Conservation (phyloP, 2,113 vertebrate genomes). For the Ursus arctos region DNA sequence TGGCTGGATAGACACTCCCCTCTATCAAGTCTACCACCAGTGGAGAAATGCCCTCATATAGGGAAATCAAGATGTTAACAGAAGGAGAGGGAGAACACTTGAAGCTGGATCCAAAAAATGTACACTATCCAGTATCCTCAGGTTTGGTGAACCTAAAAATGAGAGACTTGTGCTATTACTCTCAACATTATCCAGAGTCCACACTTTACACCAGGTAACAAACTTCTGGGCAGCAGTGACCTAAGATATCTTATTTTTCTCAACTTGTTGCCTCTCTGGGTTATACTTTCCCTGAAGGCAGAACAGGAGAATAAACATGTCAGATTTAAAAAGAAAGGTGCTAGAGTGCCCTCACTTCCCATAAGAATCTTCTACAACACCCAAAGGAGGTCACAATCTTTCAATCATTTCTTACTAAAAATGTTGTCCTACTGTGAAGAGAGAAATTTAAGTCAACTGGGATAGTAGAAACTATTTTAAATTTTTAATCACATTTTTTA, state of each 20-base stretch:
- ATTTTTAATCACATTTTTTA: not conserved
- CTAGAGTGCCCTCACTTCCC: not conserved
- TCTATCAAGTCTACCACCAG: not conserved
- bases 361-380: not conserved
- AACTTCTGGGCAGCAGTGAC: not conserved
- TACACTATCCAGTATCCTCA: not conserved
- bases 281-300: not conserved
- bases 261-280: not conserved
- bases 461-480: slow-evolving; percentile 12
- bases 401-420: not conserved
- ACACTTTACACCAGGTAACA: not conserved
- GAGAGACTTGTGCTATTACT: not conserved
- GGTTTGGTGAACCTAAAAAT: not conserved
- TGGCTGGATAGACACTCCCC: fast-evolving
- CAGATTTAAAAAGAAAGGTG: not conserved
- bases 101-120: not conserved
- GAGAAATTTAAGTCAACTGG: not conserved
- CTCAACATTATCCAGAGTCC: not conserved
- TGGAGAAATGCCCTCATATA: not conserved
- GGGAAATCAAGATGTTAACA: not conserved
- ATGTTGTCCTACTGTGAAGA: not conserved
- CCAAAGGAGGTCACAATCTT: not conserved
- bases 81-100: not conserved
- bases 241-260: not conserved
- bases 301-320: not conserved